phyloP scores from a whole-genome alignment of 2,888 invertebrate species.

The Torymus texanus region DNA sequence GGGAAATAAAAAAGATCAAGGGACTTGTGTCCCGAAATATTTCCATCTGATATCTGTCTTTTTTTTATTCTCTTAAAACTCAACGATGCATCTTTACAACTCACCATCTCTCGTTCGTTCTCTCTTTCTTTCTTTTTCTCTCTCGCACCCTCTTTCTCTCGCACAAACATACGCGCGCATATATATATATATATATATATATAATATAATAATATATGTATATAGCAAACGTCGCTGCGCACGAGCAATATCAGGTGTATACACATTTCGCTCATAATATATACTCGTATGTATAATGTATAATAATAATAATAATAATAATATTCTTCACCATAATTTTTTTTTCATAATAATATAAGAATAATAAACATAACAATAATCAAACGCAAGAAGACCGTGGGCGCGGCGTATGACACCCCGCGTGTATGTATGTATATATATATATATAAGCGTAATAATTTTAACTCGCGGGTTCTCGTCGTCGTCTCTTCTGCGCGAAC shows the following conservation, averaged over 20 bases:
- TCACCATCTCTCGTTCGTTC: neutral
- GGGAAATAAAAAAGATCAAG: slow-evolving; percentile 5
- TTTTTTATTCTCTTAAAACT: slow-evolving; percentile 60
- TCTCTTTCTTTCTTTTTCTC: too few relatives aligned
- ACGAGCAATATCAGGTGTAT: slow-evolving; percentile 27
- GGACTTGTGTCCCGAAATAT: slow-evolving; percentile 11
- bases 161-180: slow-evolving; percentile 19
- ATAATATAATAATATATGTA: slow-evolving; percentile 18
- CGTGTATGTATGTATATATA: neutral
- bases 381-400: slow-evolving; percentile 10
- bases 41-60: slow-evolving; percentile 41
- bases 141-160: slow-evolving; percentile 1
- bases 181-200: too few relatives aligned
- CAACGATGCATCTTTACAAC: slow-evolving; percentile 57
- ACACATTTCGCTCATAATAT: neutral
- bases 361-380: neutral
- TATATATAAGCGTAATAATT: slow-evolving; percentile 43
- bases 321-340: too few relatives aligned
- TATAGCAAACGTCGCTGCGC: slow-evolving; percentile 28
- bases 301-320: too few relatives aligned
- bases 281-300: too few relatives aligned
- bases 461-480: slow-evolving; percentile 21
- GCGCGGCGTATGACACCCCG: neutral
- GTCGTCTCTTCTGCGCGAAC: neutral
- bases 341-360: too few relatives aligned